Conservation (phyloP, 2,888 invertebrate genomes). For the Pandemis heparana region DNA sequence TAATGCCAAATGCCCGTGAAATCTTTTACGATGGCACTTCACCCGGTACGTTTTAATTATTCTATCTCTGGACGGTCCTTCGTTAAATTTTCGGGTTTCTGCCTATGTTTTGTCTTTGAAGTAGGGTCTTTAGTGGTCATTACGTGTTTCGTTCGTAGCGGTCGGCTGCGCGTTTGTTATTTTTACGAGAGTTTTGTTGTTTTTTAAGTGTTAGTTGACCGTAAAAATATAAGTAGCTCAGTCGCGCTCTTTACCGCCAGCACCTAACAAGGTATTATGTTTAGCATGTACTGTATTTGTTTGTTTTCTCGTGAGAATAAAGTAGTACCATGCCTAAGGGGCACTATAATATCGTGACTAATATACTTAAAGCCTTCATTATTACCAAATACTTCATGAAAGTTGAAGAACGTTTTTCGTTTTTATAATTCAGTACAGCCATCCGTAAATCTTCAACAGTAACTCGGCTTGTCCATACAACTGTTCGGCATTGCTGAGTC, state of each 20-base stretch:
- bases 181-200: constrained; percentile 30
- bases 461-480: constrained; percentile 62
- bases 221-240: not conserved
- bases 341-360: no score
- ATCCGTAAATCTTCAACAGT: not conserved
- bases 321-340: no score
- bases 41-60: constrained; percentile 70
- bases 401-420: not conserved
- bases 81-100: constrained; percentile 80
- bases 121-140: constrained; percentile 52
- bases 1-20: constrained; percentile 79
- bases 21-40: constrained; percentile 73
- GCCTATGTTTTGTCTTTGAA: constrained; percentile 63
- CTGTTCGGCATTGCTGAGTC: constrained; percentile 72
- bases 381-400: not conserved
- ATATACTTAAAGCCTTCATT: no score
- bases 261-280: no score
- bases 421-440: not conserved
- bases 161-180: constrained; percentile 23
- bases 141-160: constrained; percentile 35
- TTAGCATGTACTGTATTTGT: no score
- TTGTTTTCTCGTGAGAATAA: no score
- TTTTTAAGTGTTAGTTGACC: constrained; percentile 4
- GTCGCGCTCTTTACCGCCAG: not conserved
- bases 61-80: constrained; percentile 72